Base-by-base conservation (phyloP, 37 sponge, comb jelly and placozoan genomes). In the Halisarca cf. caerulea region DNA sequence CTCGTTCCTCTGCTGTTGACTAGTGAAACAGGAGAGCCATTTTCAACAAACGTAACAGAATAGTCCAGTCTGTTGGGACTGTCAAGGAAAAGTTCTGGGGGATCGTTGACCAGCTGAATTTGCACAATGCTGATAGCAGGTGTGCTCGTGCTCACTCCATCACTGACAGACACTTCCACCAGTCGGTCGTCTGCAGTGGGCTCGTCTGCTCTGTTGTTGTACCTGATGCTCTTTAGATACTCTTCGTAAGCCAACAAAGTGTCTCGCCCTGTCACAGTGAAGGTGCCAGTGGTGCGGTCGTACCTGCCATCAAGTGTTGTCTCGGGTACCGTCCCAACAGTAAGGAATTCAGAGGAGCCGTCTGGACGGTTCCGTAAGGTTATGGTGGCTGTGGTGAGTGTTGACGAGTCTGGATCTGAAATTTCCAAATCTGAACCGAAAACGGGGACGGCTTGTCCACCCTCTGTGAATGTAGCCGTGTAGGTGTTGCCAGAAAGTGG, bases 171-270 rank as follows among this genome's bases (percentile, higher is more conserved):
- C 2, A 83, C 44, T n/a, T 72, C 25, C 0, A 88, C 34, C 14
- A 55, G 2, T 8, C 88, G 58, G 33, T 27, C 20, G 17, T 35
- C 78, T 21, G 83, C 38, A 25, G 15, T 41, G 68, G 83, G 88
- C 54, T 88, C 88, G 30, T 58, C 47, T 36, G 88, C 88, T 2
- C 37, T 72, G 78, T 88, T 88, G 37, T 25, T 74, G 83, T 83
- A 88, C 1, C 0, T 20, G 20, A 88, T n/a, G 20, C 78, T 53
- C 27, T 44, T 1, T n/a, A 88, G 66, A 69, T 38, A 59, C n/a
- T 23, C 17, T 25, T 36, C 35, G 40, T 71, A 83, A 14, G 32
- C 55, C 25, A 11, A 24, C 24, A 44, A 5, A 2, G 37, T 40
- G 33, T n/a, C 84, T 30, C 0, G 4, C 2, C 70, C 58, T 1